Evolutionary conservation across 1,140 invertebrate species (phyloP).

Genomic region (Solen grandis): DNA sequence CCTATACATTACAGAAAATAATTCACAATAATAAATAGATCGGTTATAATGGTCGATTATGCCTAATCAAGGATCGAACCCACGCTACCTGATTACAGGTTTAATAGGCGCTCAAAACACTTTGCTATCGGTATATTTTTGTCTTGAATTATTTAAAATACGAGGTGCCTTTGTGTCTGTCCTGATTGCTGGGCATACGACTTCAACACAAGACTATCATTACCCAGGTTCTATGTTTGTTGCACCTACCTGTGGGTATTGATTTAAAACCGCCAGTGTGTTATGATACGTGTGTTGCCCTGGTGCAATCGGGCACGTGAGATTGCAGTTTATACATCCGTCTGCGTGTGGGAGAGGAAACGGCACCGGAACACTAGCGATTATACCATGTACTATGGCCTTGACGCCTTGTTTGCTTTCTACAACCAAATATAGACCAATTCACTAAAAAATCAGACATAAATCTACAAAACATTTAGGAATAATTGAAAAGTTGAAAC

Average conservation of each 20-base stretch:
- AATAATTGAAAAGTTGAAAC: too few relatives aligned
- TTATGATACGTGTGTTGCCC: conserved; percentile 16
- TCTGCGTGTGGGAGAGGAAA: conserved; percentile 17
- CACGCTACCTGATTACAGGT: too few relatives aligned
- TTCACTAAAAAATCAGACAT: too few relatives aligned
- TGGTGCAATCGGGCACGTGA: conserved; percentile 2
- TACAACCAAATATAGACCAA: background rate
- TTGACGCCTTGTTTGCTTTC: background rate
- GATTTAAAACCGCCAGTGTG: background rate
- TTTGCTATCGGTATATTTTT: too few relatives aligned
- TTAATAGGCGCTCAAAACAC: too few relatives aligned
- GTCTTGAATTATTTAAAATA: too few relatives aligned
- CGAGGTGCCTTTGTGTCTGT: background rate
- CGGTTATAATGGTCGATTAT: too few relatives aligned
- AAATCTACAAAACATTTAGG: too few relatives aligned
- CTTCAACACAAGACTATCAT: background rate
- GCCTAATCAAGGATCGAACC: too few relatives aligned
- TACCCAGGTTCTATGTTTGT: background rate
- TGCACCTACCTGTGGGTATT: conserved; percentile 22
- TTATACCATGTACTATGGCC: conserved; percentile 28
- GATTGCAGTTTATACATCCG: conserved; percentile 20
- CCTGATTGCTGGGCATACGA: background rate
- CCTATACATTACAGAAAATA: too few relatives aligned
- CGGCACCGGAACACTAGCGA: conserved; percentile 15
- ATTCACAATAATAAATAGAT: too few relatives aligned